phyloP scores from a whole-genome alignment of 2,888 invertebrate species.

The Camponotus fellah region DNA sequence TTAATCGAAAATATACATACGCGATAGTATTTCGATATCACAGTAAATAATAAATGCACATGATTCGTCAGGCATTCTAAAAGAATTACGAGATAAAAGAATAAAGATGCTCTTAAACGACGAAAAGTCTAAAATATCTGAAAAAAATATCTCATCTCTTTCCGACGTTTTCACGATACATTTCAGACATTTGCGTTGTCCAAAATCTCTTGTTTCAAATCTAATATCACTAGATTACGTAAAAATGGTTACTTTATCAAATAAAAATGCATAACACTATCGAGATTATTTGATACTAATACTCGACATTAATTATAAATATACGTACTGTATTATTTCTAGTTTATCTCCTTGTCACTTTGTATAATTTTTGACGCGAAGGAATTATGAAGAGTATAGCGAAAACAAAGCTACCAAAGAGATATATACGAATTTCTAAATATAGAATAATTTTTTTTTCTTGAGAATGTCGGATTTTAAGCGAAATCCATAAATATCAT shows the following conservation, averaged over 20 bases:
- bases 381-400: constrained; percentile 20
- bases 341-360: constrained; percentile 24
- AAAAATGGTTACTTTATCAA: constrained; percentile 28
- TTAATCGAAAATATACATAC: constrained; percentile 63
- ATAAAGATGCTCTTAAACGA: constrained; percentile 34
- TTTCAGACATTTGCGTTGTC: constrained; percentile 1
- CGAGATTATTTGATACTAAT: constrained; percentile 42
- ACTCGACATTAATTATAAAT: constrained; percentile 45
- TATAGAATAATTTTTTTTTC: constrained; percentile 19
- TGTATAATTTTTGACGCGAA: constrained; percentile 32
- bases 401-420: constrained; percentile 16
- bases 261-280: constrained; percentile 23
- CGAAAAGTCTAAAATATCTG: background rate
- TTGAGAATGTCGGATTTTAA: constrained; percentile 25
- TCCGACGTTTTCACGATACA: background rate
- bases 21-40: constrained; percentile 69
- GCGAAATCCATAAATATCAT: constrained; percentile 27
- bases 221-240: constrained; percentile 37
- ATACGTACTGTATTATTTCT: constrained; percentile 22
- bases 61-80: constrained; percentile 37
- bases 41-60: constrained; percentile 71
- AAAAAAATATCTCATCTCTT: background rate
- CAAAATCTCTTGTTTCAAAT: constrained; percentile 22
- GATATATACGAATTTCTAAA: constrained; percentile 37
- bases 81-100: constrained; percentile 25